Conservation (phyloP, 2,797 vertebrate genomes). For the Coregonus sp. region DNA sequence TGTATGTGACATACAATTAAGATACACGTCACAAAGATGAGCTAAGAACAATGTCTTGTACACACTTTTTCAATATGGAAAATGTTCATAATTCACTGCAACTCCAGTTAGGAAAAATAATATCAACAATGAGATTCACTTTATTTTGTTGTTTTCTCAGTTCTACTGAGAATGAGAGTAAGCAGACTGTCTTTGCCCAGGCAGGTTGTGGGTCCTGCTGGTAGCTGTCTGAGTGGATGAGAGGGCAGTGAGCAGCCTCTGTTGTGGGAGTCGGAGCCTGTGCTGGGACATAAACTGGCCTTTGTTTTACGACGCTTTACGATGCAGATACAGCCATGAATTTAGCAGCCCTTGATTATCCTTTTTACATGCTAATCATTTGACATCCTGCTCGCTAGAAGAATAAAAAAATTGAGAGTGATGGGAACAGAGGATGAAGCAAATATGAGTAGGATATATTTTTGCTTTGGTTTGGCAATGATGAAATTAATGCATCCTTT, state of each 20-base stretch:
- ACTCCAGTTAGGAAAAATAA: not conserved
- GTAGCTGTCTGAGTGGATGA: not conserved
- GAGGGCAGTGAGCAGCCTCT: not conserved
- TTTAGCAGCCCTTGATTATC: conserved; percentile 45
- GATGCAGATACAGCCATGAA: conserved; percentile 27
- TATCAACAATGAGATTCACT: not conserved
- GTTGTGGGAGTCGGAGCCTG: conserved; percentile 15
- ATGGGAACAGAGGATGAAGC: conserved; percentile 11
- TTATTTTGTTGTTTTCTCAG: not conserved
- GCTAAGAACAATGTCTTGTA: not conserved
- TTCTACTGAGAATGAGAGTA: not conserved
- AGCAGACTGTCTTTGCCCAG: not conserved
- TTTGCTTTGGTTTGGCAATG: not conserved
- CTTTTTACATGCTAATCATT: conserved; percentile 49
- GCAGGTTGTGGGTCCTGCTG: not conserved
- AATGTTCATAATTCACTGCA: not conserved
- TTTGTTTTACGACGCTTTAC: conserved; percentile 40
- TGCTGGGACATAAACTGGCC: conserved; percentile 29
- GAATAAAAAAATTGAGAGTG: not conserved
- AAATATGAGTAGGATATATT: conserved; percentile 9
- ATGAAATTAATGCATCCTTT: not conserved
- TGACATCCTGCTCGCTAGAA: conserved; percentile 34
- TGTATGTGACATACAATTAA: too few relatives aligned
- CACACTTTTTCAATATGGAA: not conserved
- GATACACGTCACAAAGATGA: too few relatives aligned